These are phyloP conservation scores for Augochlora pura DNA, from an alignment of 1,140 invertebrate species.

Conservation along the genomic window DNA sequence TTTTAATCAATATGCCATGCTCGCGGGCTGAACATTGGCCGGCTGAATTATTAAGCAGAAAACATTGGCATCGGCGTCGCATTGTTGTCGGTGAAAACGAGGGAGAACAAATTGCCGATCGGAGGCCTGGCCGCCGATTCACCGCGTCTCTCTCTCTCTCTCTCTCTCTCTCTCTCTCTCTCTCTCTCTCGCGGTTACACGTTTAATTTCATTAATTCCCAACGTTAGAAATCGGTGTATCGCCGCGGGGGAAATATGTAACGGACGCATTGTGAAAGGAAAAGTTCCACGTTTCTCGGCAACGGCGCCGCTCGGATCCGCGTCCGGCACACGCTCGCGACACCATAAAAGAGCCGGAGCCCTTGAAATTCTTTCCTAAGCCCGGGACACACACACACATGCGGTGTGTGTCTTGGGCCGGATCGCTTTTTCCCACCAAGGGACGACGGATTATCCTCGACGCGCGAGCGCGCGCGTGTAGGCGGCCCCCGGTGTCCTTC, in stretches of 20 bases:
- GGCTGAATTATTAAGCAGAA: no score
- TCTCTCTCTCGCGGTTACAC: no score
- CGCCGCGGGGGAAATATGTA: not conserved
- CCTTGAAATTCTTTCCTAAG: conserved; percentile 36
- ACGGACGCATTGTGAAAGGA: conserved; percentile 19
- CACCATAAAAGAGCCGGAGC: conserved; percentile 22
- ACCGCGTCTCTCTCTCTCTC: no score
- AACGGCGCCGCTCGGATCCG: not conserved
- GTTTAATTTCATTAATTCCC: no score
- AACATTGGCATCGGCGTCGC: no score
- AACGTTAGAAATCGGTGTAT: not conserved
- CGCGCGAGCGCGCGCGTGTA: not conserved
- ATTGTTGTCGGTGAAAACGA: no score
- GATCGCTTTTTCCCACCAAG: conserved; percentile 18
- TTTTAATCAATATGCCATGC: no score
- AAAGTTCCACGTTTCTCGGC: conserved; percentile 7
- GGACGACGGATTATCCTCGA: conserved; percentile 23
- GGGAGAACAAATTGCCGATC: no score
- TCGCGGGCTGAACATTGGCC: no score
- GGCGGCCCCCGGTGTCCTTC: not conserved
- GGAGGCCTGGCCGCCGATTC: no score
- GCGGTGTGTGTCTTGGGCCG: no score
- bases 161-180: no score
- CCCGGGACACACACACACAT: not conserved
- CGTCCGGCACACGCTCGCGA: not conserved